Conservation (phyloP, 92 coral and sea anemone species). For the Umimayanthus chanpuru region DNA sequence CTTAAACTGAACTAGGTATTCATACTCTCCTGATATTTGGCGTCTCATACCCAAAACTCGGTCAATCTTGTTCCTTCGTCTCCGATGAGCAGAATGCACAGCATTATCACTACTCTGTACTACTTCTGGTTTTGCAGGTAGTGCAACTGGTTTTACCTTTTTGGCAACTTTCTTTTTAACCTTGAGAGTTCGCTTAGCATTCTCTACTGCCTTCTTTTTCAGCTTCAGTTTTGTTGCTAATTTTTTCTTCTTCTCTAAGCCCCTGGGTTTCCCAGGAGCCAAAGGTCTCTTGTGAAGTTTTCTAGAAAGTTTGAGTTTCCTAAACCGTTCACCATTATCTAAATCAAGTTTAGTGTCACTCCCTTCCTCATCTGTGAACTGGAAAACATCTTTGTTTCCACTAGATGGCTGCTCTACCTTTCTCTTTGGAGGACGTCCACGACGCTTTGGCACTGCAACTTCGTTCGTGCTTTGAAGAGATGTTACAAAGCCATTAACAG, state of each 20-base stretch:
- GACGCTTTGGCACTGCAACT: constrained; percentile 66
- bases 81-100: constrained; percentile 55
- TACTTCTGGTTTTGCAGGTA: constrained; percentile 37
- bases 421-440: constrained; percentile 79
- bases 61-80: constrained; percentile 81
- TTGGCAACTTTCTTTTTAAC: constrained; percentile 46
- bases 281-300: constrained; percentile 74
- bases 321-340: constrained; percentile 57
- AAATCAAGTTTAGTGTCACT: constrained; percentile 59
- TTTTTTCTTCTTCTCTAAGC: constrained; percentile 61
- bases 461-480: constrained; percentile 57
- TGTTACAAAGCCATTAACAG: constrained; percentile 68
- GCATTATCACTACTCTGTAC: constrained; percentile 40
- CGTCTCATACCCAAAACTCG: constrained; percentile 91
- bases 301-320: constrained; percentile 51
- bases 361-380: constrained; percentile 75
- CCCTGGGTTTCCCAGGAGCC: constrained; percentile 61
- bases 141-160: constrained; percentile 28
- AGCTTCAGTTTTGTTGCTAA: constrained; percentile 60
- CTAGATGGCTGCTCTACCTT: constrained; percentile 46
- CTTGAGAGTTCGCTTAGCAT: constrained; percentile 62
- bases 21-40: constrained; percentile 69
- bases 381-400: constrained; percentile 67
- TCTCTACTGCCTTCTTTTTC: constrained; percentile 79
- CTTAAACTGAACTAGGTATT: constrained; percentile 94